Evolutionary conservation across 1,140 invertebrate species (phyloP).

Genomic region (Anastrepha ludens): DNA sequence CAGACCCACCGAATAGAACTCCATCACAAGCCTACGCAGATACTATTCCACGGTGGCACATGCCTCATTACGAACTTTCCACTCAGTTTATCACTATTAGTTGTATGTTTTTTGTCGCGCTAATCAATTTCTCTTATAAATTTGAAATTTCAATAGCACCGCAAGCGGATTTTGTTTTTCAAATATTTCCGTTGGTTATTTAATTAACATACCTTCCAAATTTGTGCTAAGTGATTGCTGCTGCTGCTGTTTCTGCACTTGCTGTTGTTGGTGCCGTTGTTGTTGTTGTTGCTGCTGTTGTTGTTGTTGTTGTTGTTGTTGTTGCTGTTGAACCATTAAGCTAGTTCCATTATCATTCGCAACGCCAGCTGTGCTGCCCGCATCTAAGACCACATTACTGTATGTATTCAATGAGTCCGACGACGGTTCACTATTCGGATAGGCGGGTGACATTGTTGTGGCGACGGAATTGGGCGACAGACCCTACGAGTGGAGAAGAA

Average conservation of each 20-base stretch:
- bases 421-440: conserved; percentile 79
- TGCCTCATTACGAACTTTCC: too few species aligned
- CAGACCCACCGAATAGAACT: too few species aligned
- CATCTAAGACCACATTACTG: conserved; percentile 69
- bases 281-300: conserved; percentile 68
- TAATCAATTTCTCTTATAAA: too few species aligned
- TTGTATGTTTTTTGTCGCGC: too few species aligned
- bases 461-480: conserved; percentile 78
- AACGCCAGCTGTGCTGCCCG: conserved; percentile 42
- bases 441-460: conserved; percentile 80
- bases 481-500: conserved; percentile 73
- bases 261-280: conserved; percentile 60
- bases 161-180: background rate
- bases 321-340: conserved; percentile 68
- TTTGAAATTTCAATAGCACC: too few species aligned
- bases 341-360: conserved; percentile 60
- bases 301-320: conserved; percentile 67
- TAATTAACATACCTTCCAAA: conserved; percentile 65
- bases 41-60: too few species aligned
- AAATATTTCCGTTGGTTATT: background rate
- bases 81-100: too few species aligned
- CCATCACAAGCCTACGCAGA: too few species aligned
- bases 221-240: conserved; percentile 61
- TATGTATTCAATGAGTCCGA: conserved; percentile 76
- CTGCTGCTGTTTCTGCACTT: conserved; percentile 59